phyloP scores from a whole-genome alignment of 2,888 invertebrate genomes.

The Saturnia japonica region DNA sequence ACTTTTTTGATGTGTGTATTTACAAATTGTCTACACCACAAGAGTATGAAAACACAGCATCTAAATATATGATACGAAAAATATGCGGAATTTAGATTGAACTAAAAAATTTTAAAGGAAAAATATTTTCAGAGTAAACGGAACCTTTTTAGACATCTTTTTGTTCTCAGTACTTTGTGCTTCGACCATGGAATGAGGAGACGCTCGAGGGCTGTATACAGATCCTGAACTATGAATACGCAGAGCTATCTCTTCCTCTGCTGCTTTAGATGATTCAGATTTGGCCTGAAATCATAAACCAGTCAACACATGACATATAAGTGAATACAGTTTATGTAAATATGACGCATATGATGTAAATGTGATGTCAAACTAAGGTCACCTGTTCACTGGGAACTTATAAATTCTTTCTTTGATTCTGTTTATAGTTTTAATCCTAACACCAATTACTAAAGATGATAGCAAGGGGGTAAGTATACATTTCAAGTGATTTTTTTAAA shows the following conservation, averaged over 20 bases:
- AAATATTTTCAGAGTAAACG: not conserved
- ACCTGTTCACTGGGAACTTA: not conserved
- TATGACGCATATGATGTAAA: too few relatives aligned
- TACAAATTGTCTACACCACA: too few relatives aligned
- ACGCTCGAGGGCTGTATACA: conserved; percentile 57
- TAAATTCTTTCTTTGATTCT: not conserved
- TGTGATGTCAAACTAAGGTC: too few relatives aligned
- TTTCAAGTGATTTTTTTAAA: not conserved
- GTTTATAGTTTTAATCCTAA: not conserved
- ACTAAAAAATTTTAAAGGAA: not conserved
- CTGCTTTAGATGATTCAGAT: conserved; percentile 54
- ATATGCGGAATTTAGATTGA: not conserved
- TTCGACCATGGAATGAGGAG: conserved; percentile 58
- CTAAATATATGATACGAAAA: not conserved
- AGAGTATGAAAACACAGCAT: not conserved
- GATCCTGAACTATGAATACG: conserved; percentile 66
- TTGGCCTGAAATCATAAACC: conserved; percentile 46
- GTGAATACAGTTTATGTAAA: too few relatives aligned
- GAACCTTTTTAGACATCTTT: conserved; percentile 70
- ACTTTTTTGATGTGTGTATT: too few relatives aligned
- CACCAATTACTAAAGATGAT: not conserved
- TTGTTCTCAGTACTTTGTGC: conserved; percentile 54
- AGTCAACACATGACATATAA: too few relatives aligned
- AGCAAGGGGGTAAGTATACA: not conserved
- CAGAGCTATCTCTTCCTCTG: conserved; percentile 65